Evolutionary conservation across 2,113 vertebrate species (phyloP).

Genomic region (Hippoglossus stenolepis): DNA sequence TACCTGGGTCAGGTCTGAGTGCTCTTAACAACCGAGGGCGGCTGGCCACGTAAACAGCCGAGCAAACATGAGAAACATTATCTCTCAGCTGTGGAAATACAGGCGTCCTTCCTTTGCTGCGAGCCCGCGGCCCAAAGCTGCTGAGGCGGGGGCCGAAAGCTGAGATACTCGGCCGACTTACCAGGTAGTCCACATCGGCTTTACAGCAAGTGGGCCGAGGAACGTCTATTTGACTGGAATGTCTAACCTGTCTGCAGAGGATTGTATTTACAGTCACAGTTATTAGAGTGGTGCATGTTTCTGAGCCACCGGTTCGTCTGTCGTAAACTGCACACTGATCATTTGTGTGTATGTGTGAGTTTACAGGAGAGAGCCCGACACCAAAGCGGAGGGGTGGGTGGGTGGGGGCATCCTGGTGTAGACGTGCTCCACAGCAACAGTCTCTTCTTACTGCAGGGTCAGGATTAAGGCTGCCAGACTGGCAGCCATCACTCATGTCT

Average conservation of each 20-base stretch:
- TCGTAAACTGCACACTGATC: slow-evolving; percentile 11
- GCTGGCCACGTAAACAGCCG: slow-evolving; percentile 69
- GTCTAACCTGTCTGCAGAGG: slow-evolving; percentile 29
- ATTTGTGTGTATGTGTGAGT: slow-evolving; percentile 52
- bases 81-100: slow-evolving; percentile 42
- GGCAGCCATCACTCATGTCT: slow-evolving; percentile 87
- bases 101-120: slow-evolving; percentile 26
- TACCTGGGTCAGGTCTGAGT: slow-evolving; percentile 96
- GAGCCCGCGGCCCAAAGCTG: slow-evolving; percentile 23
- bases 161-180: slow-evolving; percentile 32
- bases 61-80: slow-evolving; percentile 55
- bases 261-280: slow-evolving; percentile 12
- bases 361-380: slow-evolving; percentile 54
- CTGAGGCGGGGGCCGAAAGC: slow-evolving; percentile 32
- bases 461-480: slow-evolving; percentile 76
- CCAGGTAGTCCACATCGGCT: slow-evolving; percentile 42
- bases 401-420: slow-evolving; percentile 43
- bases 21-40: slow-evolving; percentile 92
- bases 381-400: not conserved
- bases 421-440: slow-evolving; percentile 56
- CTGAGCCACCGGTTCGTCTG: not conserved
- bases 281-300: not conserved
- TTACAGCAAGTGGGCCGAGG: slow-evolving; percentile 5
- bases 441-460: slow-evolving; percentile 76
- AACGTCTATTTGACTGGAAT: slow-evolving; percentile 13